Base-by-base conservation (phyloP, 2,888 invertebrate species). In the Gymnoscelis rufifasciata region DNA sequence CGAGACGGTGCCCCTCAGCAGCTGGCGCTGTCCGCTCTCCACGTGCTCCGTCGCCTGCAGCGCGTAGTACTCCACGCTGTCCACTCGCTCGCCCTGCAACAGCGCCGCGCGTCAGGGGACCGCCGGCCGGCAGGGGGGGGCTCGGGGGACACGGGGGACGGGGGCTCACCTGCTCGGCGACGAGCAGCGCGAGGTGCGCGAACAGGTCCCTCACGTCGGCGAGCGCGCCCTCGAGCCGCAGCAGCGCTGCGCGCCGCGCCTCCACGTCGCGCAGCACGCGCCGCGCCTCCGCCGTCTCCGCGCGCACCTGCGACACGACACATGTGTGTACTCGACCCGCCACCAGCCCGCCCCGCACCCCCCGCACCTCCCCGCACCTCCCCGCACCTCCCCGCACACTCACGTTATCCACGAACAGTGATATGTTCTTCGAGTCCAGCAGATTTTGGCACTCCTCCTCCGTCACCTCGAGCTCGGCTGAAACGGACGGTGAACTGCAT, bases 201-300 rank as follows among this genome's bases (percentile, higher is more conserved):
- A 97, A 97, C 82, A 97, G 91, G 71, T 94, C 94, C 64, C 92
- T 90, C 46, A 97, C 90, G 71, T 95, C 95, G 31, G 81, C 76
- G 59, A 97, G 91, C 66, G 94, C 92, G 62, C 90, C 91, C 86
- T 97, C 97, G 52, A 96, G 88, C 72, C 94, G 94, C 59, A 93
- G 76, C 58, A 97, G 90, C 80, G 96, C 95, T 60, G 92, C 91
- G 76, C 95, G 96, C 41, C 97, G 90, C 56, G 92, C 92, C 87
- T 96, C 93, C 59, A 95, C 93, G 66, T 95, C 95, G 54, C 93
- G 92, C 65, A 97, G 88, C 70, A 92, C 91, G 59, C 88, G 83
- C 58, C 92, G 92, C 28, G 95, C 95, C 76, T 93, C 91, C 66
- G 91, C 91, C 40, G 95, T 95, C 76, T 96, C 94, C 57, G 93